Base-by-base conservation (phyloP, 2,888 invertebrate species). In the Meganola albula region DNA sequence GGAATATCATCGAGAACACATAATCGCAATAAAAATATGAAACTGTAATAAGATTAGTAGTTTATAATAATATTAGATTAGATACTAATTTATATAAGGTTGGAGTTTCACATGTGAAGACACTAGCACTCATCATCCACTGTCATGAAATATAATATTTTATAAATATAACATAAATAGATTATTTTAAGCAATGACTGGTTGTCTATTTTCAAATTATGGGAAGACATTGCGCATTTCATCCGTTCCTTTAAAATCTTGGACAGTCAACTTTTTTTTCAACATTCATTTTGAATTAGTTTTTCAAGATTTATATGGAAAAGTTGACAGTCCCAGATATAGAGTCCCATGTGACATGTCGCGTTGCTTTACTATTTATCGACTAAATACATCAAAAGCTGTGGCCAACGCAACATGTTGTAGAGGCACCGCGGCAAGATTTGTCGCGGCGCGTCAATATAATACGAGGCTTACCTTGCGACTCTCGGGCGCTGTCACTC, bases 401-500 rank as follows among this genome's bases (percentile, higher is more conserved):
- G 43, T 47, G 37, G 22, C 31, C 69, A 73, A 77, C 73, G 75
- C 77, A 68, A 71, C 63, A 67, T 65, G 79, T 75, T 69, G 39
- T n/a, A 28, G 37, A 16, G 22, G 38, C 63, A 41, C 42, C 60
- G 58, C 29, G 43, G 58, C 52, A 44, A 45, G 55, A n/a, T n/a
- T n/a, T n/a, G n/a, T 30, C 40, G 13, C 30, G 32, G 29, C 27
- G 38, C 31, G 34, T 27, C 37, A 36, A 34, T n/a, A n/a, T n/a
- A n/a, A n/a, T n/a, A 54, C 53, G 39, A 8, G 34, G 66, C 94
- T 93, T 94, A 95, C 95, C 95, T 95, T 95, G 94, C 78, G 93
- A 92, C 88, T 95, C 95, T 87, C 94, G 90, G 83, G 93, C 93
- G 87, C 91, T 90, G 85, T 93, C 94, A 87, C 92, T 93, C 74